Conservation (phyloP, 2,113 vertebrate genomes). For the Menura novaehollandiae region DNA sequence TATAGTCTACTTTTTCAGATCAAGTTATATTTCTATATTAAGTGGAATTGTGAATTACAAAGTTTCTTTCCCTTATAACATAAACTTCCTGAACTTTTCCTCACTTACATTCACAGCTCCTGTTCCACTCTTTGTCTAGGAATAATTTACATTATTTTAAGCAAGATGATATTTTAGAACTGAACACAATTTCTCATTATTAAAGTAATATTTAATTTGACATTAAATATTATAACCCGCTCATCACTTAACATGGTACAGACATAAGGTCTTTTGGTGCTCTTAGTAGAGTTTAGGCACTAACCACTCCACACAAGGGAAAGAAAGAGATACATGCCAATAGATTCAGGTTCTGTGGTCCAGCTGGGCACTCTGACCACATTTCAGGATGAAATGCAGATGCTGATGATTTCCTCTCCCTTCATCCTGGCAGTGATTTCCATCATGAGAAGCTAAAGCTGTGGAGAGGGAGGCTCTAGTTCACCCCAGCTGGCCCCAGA, state of each 20-base stretch:
- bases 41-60: neutral
- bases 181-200: neutral
- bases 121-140: neutral
- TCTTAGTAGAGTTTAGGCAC: neutral
- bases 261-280: neutral
- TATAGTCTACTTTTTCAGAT: neutral
- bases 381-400: neutral
- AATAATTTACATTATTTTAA: neutral
- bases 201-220: neutral
- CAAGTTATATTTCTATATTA: neutral
- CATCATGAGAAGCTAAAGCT: neutral
- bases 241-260: neutral
- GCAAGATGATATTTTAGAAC: neutral
- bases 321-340: neutral
- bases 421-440: neutral
- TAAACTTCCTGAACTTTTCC: neutral
- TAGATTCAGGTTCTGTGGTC: neutral
- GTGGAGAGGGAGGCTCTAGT: neutral
- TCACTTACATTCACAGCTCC: neutral
- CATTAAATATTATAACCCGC: neutral
- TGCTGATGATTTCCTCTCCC: neutral
- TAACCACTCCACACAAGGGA: rapidly evolving
- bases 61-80: neutral
- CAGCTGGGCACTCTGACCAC: neutral
- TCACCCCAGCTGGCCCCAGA: neutral